These are phyloP conservation scores for Thereva unica DNA, from an alignment of 2,888 invertebrate genomes.

Conservation along the genomic window DNA sequence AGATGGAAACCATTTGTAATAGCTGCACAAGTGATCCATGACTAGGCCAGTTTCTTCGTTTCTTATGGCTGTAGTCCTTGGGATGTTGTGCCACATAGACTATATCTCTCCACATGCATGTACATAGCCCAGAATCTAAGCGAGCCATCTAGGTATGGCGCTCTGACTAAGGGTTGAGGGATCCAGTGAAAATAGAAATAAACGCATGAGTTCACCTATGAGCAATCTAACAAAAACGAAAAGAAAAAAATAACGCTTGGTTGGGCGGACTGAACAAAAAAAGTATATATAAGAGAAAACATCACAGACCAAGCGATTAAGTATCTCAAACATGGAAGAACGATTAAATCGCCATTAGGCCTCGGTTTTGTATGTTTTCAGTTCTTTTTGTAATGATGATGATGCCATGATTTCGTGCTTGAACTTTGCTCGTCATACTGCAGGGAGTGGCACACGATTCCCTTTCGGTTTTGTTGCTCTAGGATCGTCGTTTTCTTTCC, in stretches of 20 bases:
- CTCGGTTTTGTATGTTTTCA: conserved; percentile 52
- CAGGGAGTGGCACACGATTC: conserved; percentile 37
- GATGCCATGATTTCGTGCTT: conserved; percentile 43
- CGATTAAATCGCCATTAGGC: conserved; percentile 59
- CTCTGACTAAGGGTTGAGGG: conserved; percentile 28
- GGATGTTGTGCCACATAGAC: too few species aligned
- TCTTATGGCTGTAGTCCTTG: background rate
- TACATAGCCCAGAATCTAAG: too few species aligned
- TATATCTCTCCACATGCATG: too few species aligned
- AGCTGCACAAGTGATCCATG: conserved; percentile 35
- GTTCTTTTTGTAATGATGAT: conserved; percentile 42
- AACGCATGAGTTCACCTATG: conserved; percentile 26
- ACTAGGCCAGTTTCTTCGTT: conserved; percentile 30
- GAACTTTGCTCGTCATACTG: conserved; percentile 30
- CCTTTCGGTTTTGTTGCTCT: too few species aligned
- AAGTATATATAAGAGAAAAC: background rate
- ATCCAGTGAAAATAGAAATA: conserved; percentile 18
- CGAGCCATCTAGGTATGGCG: background rate
- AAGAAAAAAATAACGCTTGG: conserved; percentile 21
- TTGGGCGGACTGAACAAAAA: conserved; percentile 9
- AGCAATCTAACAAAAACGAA: background rate
- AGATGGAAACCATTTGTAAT: conserved; percentile 42
- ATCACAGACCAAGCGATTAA: conserved; percentile 35
- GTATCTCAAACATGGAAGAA: conserved; percentile 47
- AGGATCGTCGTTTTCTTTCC: too few species aligned